Percentiles rank a stretch among this genome's conserved stretches.
phyloP scores from a whole-genome alignment of 2,113 vertebrate genomes.

The Anguilla japonica region DNA sequence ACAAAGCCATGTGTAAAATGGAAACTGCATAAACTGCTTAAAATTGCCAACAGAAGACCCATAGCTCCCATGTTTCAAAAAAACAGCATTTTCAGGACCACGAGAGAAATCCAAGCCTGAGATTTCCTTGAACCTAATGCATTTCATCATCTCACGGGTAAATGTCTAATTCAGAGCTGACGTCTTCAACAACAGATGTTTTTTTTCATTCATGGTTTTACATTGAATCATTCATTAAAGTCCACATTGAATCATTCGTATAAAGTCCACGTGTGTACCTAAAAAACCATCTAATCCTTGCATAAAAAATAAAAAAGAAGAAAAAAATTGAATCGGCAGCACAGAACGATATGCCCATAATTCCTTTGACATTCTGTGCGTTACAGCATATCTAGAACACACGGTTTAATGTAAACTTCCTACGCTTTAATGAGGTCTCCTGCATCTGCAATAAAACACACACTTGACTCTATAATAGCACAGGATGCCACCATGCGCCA shows the following conservation, averaged over 20 bases:
- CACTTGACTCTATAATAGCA: background rate
- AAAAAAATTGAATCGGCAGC: background rate
- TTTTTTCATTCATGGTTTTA: background rate
- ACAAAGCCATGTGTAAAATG: background rate
- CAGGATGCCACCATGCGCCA: too few relatives aligned
- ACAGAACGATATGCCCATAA: background rate
- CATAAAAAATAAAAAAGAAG: background rate
- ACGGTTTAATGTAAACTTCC: background rate
- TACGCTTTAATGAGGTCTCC: background rate
- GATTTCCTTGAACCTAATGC: background rate
- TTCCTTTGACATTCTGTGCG: background rate
- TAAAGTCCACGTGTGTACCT: background rate
- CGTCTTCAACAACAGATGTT: background rate
- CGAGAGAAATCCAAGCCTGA: background rate
- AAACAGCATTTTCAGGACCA: background rate
- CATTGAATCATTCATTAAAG: background rate
- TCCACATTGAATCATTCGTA: background rate
- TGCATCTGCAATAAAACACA: background rate
- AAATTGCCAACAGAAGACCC: background rate
- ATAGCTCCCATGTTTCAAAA: background rate
- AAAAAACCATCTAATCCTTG: background rate
- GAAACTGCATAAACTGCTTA: background rate
- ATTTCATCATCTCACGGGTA: background rate
- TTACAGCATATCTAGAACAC: background rate
- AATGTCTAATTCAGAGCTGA: background rate